Conservation (phyloP, 1,140 invertebrate species). For the Fopius arisanus region DNA sequence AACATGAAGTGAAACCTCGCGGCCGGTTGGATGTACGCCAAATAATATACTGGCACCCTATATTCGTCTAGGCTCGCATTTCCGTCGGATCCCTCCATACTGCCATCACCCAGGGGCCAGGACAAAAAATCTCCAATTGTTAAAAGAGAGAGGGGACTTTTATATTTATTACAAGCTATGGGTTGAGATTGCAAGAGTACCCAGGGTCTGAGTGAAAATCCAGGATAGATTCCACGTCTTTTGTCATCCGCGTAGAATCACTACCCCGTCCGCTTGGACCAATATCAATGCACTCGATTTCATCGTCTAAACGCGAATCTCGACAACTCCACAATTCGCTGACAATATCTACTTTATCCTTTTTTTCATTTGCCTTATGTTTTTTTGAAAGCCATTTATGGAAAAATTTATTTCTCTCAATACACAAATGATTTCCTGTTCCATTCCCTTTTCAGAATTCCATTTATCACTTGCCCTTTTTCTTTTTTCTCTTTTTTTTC, state of each 20-base stretch:
- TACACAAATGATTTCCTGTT: too few relatives aligned
- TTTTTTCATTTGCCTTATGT: not conserved
- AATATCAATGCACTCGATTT: not conserved
- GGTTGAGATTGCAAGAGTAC: constrained; percentile 39
- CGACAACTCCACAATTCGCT: not conserved
- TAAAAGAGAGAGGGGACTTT: constrained; percentile 44
- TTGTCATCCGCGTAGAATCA: constrained; percentile 19
- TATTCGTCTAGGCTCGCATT: constrained; percentile 27
- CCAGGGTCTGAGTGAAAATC: constrained; percentile 22
- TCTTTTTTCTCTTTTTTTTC: too few relatives aligned
- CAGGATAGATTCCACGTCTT: constrained; percentile 17
- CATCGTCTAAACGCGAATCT: constrained; percentile 1
- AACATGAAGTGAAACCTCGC: constrained; percentile 52
- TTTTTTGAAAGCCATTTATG: not conserved
- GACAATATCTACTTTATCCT: not conserved
- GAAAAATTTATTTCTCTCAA: too few relatives aligned
- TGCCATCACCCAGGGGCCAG: not conserved
- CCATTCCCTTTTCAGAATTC: too few relatives aligned
- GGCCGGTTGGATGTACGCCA: constrained; percentile 55
- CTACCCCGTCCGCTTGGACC: not conserved
- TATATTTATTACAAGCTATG: constrained; percentile 54
- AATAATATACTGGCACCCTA: constrained; percentile 57
- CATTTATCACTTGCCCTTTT: too few relatives aligned
- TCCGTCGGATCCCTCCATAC: constrained; percentile 15
- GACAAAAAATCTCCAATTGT: constrained; percentile 13